These are phyloP conservation scores for Rhingia rostrata DNA, from an alignment of 2,888 invertebrate species.

Conservation along the genomic window DNA sequence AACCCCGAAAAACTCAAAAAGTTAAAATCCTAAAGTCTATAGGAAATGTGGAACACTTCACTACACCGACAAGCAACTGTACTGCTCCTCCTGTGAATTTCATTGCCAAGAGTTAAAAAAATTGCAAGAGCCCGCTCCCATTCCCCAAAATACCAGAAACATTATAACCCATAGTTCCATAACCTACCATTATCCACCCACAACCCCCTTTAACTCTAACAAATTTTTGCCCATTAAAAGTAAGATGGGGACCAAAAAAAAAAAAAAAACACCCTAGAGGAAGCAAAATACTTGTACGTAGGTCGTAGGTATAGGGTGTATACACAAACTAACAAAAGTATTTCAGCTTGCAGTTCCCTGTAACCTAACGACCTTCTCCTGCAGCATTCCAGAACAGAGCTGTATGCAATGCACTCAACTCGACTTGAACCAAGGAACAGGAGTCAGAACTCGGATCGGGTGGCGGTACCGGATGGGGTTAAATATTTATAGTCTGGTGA, in stretches of 20 bases:
- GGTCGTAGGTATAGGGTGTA: neutral
- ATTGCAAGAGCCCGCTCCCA: neutral
- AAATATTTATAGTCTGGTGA: conserved; percentile 31
- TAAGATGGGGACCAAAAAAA: neutral
- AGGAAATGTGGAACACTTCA: conserved; percentile 12
- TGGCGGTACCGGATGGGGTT: neutral
- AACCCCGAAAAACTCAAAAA: neutral
- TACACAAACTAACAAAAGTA: conserved; percentile 21
- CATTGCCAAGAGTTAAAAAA: conserved; percentile 24
- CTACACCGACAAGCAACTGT: neutral
- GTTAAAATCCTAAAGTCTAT: conserved; percentile 6
- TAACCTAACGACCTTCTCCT: conserved; percentile 43
- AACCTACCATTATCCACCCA: neutral
- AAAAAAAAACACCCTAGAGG: neutral
- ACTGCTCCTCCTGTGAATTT: conserved; percentile 4
- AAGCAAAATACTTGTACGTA: conserved; percentile 5
- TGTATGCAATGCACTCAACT: neutral
- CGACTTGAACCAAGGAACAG: neutral
- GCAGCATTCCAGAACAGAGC: conserved; percentile 6
- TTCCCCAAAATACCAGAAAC: neutral
- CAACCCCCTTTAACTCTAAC: neutral
- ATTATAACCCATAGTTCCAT: conserved; percentile 31
- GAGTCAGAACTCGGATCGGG: neutral
- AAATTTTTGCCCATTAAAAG: conserved; percentile 31
- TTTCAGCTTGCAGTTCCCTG: conserved; percentile 32